phyloP scores from a whole-genome alignment of 1,140 invertebrate species.

The Drosophila kanapiae region DNA sequence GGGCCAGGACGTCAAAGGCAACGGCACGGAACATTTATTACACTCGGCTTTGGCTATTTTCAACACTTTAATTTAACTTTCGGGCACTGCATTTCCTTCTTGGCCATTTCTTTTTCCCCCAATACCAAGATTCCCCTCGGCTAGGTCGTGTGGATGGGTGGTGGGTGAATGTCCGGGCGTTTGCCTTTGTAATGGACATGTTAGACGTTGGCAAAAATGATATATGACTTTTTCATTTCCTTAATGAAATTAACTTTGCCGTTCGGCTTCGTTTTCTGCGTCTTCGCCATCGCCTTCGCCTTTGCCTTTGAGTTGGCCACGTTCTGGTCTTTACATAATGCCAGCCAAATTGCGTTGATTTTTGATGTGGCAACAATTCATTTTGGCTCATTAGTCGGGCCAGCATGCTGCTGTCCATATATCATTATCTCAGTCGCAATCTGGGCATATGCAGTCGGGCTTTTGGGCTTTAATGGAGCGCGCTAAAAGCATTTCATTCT shows the following conservation, averaged over 20 bases:
- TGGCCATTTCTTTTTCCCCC: slow-evolving; percentile 41
- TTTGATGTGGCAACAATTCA: slow-evolving; percentile 82
- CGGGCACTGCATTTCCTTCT: slow-evolving; percentile 57
- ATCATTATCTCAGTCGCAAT: slow-evolving; percentile 68
- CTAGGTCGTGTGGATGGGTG: slow-evolving; percentile 11
- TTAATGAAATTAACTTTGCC: slow-evolving; percentile 82
- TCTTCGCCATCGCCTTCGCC: slow-evolving; percentile 4
- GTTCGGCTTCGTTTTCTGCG: slow-evolving; percentile 16
- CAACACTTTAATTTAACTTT: slow-evolving; percentile 79
- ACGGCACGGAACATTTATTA: slow-evolving; percentile 75
- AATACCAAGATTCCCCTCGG: slow-evolving; percentile 39
- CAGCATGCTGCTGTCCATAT: slow-evolving; percentile 74
- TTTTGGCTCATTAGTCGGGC: slow-evolving; percentile 78
- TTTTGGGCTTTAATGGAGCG: slow-evolving; percentile 50
- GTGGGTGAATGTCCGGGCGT: slow-evolving; percentile 34
- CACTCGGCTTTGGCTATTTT: slow-evolving; percentile 64
- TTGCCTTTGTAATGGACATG: slow-evolving; percentile 76
- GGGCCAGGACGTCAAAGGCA: slow-evolving; percentile 63
- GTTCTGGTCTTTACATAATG: slow-evolving; percentile 73
- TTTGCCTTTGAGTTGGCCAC: slow-evolving; percentile 21
- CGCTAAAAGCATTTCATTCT: slow-evolving; percentile 54
- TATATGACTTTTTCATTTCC: slow-evolving; percentile 84
- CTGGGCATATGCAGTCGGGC: slow-evolving; percentile 48
- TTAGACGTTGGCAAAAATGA: slow-evolving; percentile 81
- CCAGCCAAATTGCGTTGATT: slow-evolving; percentile 81